phyloP scores from a whole-genome alignment of 2,888 invertebrate genomes.

The Eupithecia subfuscata region DNA sequence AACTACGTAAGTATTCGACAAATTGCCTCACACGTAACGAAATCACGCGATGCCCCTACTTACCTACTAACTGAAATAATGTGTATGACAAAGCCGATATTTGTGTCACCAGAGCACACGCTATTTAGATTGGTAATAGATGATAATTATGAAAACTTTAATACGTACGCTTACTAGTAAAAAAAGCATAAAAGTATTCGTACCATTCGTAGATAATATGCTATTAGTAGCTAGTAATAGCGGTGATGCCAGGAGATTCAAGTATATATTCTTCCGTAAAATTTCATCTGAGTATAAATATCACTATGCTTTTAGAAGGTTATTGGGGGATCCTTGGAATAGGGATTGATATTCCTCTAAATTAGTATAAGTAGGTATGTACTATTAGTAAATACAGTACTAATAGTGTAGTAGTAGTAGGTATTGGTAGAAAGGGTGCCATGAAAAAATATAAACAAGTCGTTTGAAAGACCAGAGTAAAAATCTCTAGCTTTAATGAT shows the following conservation, averaged over 20 bases:
- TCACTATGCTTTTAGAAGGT: neutral
- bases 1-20: conserved; percentile 36
- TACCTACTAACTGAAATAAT: conserved; percentile 58
- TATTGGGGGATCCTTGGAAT: neutral
- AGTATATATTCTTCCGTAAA: neutral
- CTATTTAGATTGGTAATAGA: neutral
- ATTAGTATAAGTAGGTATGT: neutral
- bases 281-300: neutral
- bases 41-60: conserved; percentile 46
- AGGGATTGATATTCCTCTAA: neutral
- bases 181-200: too few relatives aligned
- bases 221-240: too few relatives aligned
- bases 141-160: neutral
- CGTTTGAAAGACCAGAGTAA: neutral
- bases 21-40: conserved; percentile 46
- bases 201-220: too few relatives aligned
- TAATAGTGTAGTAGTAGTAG: too few relatives aligned
- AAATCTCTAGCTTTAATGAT: neutral
- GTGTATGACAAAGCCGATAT: conserved; percentile 38
- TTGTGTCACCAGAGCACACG: conserved; percentile 29
- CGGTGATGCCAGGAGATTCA: too few relatives aligned
- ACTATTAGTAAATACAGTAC: too few relatives aligned
- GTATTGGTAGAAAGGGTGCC: neutral
- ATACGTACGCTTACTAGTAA: too few relatives aligned
- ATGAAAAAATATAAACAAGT: neutral